A percentile compares a stretch with the other conserved stretches of the same genome.
Evolutionary conservation across 2,113 vertebrate genomes (phyloP).

Genomic region (Oryzias melastigma): DNA sequence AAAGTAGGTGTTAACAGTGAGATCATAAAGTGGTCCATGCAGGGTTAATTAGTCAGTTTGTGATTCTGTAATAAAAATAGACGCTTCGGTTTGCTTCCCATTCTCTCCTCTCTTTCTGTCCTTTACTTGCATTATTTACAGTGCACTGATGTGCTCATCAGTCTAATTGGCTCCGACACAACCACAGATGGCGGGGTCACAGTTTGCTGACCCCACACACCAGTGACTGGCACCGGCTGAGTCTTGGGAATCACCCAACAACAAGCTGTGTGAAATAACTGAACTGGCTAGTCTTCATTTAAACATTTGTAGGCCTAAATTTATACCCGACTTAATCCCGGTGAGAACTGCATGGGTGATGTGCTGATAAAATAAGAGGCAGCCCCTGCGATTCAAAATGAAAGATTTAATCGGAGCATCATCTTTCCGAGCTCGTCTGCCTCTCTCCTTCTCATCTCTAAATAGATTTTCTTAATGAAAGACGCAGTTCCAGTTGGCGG

Average conservation of each 20-base stretch:
- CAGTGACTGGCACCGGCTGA: slow-evolving; percentile 53
- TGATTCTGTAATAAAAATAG: too few species aligned
- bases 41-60: too few species aligned
- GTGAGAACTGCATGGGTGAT: not conserved
- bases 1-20: not conserved
- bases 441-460: slow-evolving; percentile 37
- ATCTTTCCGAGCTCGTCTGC: slow-evolving; percentile 38
- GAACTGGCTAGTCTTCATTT: slow-evolving; percentile 23
- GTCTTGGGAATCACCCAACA: slow-evolving; percentile 18
- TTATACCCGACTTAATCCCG: not conserved
- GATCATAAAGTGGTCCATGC: not conserved
- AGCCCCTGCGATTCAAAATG: slow-evolving; percentile 42
- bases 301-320: slow-evolving; percentile 5
- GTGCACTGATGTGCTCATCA: slow-evolving; percentile 32
- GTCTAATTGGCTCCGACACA: slow-evolving; percentile 46
- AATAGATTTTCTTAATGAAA: slow-evolving; percentile 74
- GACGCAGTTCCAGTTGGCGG: slow-evolving; percentile 61
- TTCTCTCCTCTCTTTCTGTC: not conserved
- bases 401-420: slow-evolving; percentile 54
- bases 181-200: slow-evolving; percentile 58
- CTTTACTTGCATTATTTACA: slow-evolving; percentile 2
- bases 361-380: slow-evolving; percentile 31
- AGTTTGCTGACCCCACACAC: slow-evolving; percentile 50
- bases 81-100: not conserved
- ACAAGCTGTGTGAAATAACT: slow-evolving; percentile 4